A percentile compares a stretch with the other conserved stretches of the same genome.
Conservation (phyloP, 2,113 vertebrate species). For the Acanthochromis polyacanthus region DNA sequence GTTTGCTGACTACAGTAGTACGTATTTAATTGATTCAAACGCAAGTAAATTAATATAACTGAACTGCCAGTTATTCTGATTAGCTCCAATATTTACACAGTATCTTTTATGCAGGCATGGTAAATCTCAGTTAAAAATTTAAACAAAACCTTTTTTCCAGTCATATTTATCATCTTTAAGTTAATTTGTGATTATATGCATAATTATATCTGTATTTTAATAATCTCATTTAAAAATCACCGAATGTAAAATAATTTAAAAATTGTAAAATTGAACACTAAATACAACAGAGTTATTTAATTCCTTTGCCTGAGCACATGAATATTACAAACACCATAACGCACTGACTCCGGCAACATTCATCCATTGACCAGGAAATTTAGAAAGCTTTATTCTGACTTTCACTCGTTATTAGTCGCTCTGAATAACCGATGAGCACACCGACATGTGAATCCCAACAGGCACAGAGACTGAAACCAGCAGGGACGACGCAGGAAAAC, state of each 20-base stretch:
- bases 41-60: neutral
- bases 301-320: neutral
- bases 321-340: neutral
- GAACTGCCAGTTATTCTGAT: neutral
- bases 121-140: no score
- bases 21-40: conserved; percentile 1
- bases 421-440: neutral
- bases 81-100: neutral
- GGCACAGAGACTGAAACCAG: conserved; percentile 5
- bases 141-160: no score
- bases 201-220: neutral
- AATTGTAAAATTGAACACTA: neutral
- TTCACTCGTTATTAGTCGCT: neutral
- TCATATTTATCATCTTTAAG: no score
- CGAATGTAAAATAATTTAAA: neutral
- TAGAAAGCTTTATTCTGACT: neutral
- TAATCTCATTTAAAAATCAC: neutral
- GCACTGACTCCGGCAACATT: neutral
- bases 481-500: neutral
- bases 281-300: neutral
- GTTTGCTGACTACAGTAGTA: neutral
- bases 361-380: neutral
- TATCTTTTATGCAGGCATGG: no score
- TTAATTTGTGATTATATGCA: neutral
- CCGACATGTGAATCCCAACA: conserved; percentile 30